Percentiles rank a stretch among this genome's conserved stretches.
Evolutionary conservation across 2,113 vertebrate species (phyloP).

Genomic region (Phyllostomus discolor): DNA sequence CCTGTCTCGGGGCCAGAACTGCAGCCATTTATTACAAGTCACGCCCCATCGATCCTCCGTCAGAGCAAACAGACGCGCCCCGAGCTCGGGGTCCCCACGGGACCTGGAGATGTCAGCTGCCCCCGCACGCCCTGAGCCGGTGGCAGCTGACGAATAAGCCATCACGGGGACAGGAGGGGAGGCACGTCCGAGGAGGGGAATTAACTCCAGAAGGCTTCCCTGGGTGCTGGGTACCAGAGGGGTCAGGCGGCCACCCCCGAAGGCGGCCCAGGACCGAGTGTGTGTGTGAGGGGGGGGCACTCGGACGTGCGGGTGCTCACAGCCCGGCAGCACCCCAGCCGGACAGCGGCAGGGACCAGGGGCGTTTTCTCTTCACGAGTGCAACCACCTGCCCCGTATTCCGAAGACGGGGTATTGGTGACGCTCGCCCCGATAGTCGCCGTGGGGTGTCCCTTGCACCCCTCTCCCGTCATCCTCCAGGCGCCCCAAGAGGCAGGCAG

Average conservation of each 20-base stretch:
- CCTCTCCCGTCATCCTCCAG: fast-evolving
- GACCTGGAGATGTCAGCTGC: neutral
- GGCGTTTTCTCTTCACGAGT: too few species aligned
- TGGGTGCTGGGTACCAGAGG: fast-evolving
- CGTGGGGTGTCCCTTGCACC: fast-evolving
- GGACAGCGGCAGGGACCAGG: fast-evolving
- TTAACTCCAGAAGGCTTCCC: too few species aligned
- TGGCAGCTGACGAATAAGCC: neutral
- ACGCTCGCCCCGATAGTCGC: fast-evolving
- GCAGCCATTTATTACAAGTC: constrained; percentile 14
- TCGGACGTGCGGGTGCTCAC: fast-evolving
- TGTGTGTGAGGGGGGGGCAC: neutral
- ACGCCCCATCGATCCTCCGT: constrained; percentile 49
- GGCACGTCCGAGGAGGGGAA: neutral
- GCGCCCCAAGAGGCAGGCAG: neutral
- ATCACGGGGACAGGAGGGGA: neutral
- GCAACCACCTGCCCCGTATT: neutral
- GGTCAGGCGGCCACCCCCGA: fast-evolving
- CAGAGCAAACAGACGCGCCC: constrained; percentile 35
- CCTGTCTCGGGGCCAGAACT: neutral
- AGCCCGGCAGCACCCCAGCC: neutral
- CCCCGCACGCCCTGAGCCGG: fast-evolving
- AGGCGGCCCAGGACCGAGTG: fast-evolving
- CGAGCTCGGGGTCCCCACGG: neutral
- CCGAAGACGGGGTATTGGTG: neutral